Base-by-base conservation (phyloP, 1,140 invertebrate species). In the Ceratoteleas bidentatus region DNA sequence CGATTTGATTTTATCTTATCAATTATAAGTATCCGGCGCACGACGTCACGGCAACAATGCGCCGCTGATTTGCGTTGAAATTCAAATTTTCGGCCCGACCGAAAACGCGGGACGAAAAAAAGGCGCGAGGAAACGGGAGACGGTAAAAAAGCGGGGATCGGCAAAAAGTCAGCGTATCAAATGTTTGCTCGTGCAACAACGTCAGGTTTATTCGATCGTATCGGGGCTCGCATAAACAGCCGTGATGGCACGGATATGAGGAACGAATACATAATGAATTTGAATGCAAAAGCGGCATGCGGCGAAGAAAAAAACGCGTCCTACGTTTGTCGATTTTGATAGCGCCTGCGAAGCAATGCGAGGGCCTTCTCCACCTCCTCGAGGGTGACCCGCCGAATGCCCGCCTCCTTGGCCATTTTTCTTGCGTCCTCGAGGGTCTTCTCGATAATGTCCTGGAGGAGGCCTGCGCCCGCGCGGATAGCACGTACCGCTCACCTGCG, bases 371-470 rank as follows among this genome's bases (percentile, higher is more conserved):
- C 87, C 32, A 88, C 32, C 33, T 88, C 87, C 34, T 85, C 62
- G 11, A 86, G 68, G 50, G 85, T 84, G 56, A 88, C 83, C 61
- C 80, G 72, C 40, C 52, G 57, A 60, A 86, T 88, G 9, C 87
- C 87, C 36, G 85, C 81, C 6, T 75, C 49, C 57, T 85, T 81
- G 36, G 88, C 87, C 69, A 87, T 85, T 77, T 85, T 85, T 77
- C 81, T 85, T 62, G 87, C 88, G 38, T 88, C 85, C 74, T 86
- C 85, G 24, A 88, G 83, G 54, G 87, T 87, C 72, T 87, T 85
- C 72, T 88, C 85, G 79, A 89, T 86, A 80, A 89, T 85, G 80
- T 88, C 88, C 77, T 87, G 85, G 33, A 89, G 74, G 24, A 89
- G 24, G 82, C 57, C 57, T 87, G 84, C 8, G 86, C 86, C n/a